A percentile compares a stretch with the other conserved stretches of the same genome.
phyloP scores from a whole-genome alignment of 2,888 invertebrate species.

The Ochropleura leucogaster region DNA sequence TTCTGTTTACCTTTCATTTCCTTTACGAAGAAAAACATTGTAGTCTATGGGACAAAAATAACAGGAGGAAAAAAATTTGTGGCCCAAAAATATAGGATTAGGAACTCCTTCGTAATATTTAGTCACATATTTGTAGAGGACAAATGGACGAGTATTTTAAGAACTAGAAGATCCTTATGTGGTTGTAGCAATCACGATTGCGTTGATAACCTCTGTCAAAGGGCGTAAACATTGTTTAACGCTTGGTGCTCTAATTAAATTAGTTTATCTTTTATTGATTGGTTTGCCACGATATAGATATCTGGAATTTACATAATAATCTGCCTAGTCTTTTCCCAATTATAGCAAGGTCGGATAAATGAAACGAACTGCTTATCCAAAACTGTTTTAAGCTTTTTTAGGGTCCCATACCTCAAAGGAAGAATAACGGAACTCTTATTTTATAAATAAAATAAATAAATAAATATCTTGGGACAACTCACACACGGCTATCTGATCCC shows the following conservation, averaged over 20 bases:
- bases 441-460: too few relatives aligned
- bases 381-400: too few relatives aligned
- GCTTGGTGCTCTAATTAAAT: slow-evolving; percentile 46
- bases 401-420: too few relatives aligned
- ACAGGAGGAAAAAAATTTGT: background rate
- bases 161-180: slow-evolving; percentile 11
- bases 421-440: too few relatives aligned
- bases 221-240: slow-evolving; percentile 11
- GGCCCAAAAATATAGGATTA: slow-evolving; percentile 2
- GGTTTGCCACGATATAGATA: slow-evolving; percentile 5
- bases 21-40: slow-evolving; percentile 29
- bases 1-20: slow-evolving; percentile 40
- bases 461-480: too few relatives aligned
- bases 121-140: slow-evolving; percentile 31
- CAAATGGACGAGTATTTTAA: slow-evolving; percentile 17
- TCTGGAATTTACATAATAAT: background rate
- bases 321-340: too few relatives aligned
- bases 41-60: slow-evolving; percentile 16
- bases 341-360: too few relatives aligned
- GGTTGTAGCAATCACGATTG: slow-evolving; percentile 13
- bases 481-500: too few relatives aligned
- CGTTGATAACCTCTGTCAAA: slow-evolving; percentile 47
- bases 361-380: too few relatives aligned
- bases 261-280: slow-evolving; percentile 9
- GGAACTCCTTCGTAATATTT: background rate